Conservation (phyloP, 2,888 invertebrate species). For the Ametastegia equiseti region DNA sequence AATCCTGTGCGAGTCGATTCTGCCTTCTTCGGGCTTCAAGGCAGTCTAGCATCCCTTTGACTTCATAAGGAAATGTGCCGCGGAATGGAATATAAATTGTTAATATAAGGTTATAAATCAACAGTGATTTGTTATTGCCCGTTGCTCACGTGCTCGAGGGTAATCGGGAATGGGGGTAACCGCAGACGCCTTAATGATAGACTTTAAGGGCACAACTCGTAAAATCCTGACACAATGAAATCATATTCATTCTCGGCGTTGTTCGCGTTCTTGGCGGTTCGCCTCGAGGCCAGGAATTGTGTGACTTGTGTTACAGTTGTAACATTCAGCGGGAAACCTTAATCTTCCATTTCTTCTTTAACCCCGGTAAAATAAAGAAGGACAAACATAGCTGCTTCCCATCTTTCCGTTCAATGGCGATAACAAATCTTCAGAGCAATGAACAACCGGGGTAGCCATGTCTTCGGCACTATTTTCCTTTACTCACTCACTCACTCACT, state of each 20-base stretch:
- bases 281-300: constrained; percentile 14
- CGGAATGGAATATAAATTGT: constrained; percentile 72
- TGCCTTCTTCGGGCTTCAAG: too few relatives aligned
- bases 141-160: constrained; percentile 51
- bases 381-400: neutral
- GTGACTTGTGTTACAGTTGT: neutral
- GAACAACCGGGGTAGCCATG: neutral
- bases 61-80: too few relatives aligned
- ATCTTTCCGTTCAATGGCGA: neutral
- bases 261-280: constrained; percentile 20
- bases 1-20: too few relatives aligned
- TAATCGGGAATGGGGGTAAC: too few relatives aligned
- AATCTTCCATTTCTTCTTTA: constrained; percentile 37
- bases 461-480: neutral
- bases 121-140: constrained; percentile 61
- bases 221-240: constrained; percentile 73
- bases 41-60: too few relatives aligned
- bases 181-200: constrained; percentile 72
- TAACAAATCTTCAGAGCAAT: neutral
- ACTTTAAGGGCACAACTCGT: constrained; percentile 72
- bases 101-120: constrained; percentile 74
- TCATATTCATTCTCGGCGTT: constrained; percentile 62
- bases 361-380: neutral
- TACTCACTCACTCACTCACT: neutral
- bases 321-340: neutral